Conservation (phyloP, 1,140 invertebrate species). For the Oreohelix idahoensis region DNA sequence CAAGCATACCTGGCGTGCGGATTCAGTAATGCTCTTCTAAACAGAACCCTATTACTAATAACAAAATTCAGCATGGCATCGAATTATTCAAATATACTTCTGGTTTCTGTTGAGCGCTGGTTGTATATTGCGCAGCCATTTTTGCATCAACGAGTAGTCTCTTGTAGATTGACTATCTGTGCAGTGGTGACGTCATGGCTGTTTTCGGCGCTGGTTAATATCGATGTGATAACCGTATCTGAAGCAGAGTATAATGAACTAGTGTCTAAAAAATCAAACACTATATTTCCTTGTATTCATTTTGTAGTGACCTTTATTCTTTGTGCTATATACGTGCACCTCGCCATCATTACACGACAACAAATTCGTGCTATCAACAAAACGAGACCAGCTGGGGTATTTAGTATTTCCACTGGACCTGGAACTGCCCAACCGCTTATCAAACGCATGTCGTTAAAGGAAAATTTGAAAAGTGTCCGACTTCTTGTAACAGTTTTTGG, state of each 20-base stretch:
- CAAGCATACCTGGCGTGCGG: background rate
- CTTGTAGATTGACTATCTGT: background rate
- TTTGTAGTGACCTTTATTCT: background rate
- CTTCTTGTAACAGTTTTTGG: background rate
- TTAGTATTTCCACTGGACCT: background rate
- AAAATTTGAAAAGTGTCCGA: background rate
- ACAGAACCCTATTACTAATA: background rate
- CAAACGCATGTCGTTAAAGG: background rate
- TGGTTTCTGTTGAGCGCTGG: background rate
- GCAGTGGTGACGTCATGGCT: background rate
- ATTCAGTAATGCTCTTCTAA: background rate
- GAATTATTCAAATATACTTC: background rate
- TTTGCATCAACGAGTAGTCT: background rate
- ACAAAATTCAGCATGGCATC: background rate
- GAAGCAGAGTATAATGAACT: background rate
- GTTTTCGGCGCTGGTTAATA: background rate
- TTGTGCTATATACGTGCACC: background rate
- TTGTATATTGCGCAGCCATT: background rate
- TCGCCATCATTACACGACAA: background rate
- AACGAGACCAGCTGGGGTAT: background rate
- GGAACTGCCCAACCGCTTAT: background rate
- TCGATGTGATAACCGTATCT: background rate
- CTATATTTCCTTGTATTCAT: background rate
- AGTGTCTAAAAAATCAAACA: background rate
- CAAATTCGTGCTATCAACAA: background rate